Conservation (phyloP, 2,797 vertebrate genomes). For the Gallinago solitaria region DNA sequence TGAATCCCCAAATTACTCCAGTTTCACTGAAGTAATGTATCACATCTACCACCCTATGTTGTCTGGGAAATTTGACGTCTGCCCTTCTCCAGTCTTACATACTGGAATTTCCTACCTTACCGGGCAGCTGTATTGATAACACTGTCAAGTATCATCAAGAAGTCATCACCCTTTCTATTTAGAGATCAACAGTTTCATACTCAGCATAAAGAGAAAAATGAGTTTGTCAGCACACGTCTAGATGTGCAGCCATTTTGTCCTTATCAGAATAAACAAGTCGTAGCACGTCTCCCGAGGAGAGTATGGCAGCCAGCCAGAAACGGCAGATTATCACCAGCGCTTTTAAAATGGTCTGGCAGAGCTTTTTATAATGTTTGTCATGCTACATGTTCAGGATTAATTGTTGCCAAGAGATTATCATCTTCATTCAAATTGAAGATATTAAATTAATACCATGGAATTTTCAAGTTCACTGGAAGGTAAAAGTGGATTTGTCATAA, state of each 20-base stretch:
- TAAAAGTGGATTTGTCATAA: neutral
- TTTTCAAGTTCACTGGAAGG: slow-evolving; percentile 3
- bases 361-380: neutral
- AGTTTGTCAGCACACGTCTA: neutral
- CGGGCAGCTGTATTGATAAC: neutral
- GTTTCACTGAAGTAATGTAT: neutral
- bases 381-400: neutral
- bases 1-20: neutral
- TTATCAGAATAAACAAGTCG: neutral
- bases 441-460: neutral
- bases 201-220: neutral
- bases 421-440: slow-evolving; percentile 8
- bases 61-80: neutral
- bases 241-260: neutral
- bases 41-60: neutral
- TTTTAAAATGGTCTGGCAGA: neutral
- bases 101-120: neutral
- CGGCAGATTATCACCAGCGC: neutral
- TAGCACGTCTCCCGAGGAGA: neutral
- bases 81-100: neutral
- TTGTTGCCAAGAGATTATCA: slow-evolving; percentile 33
- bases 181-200: neutral
- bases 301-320: neutral
- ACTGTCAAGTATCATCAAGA: neutral
- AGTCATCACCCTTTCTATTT: neutral